Base-by-base conservation (phyloP, 2,797 vertebrate genomes). In the Cossypha polioptera region DNA sequence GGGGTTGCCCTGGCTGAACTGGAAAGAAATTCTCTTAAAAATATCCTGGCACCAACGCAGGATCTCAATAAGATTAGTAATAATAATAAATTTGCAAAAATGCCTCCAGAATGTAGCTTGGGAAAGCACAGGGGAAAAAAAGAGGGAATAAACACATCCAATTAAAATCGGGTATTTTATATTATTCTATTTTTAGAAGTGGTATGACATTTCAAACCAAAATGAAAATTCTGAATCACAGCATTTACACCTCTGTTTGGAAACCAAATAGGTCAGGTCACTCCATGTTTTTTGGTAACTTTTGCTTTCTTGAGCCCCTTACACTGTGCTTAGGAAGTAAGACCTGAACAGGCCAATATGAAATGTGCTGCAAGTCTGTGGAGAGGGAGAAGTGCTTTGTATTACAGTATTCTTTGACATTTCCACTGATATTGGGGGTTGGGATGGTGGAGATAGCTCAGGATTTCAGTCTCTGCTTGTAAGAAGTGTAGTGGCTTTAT, bases 1-100 rank as follows among this genome's bases (percentile, higher is more conserved):
- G 95, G 78, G 83, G 51, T 24, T 83, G 91, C 73, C 83, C 79
- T 38, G 73, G 75, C 87, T 92, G 82, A 95, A 90, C 71, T 75
- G 63, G 83, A 66, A 71, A 91, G 91, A 95, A 95, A 95, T 85
- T 71, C 88, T 94, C 47, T 88, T 89, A 31, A 75, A 94, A 90
- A 89, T 57, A 92, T 19, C 69, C 86, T 28, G 63, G 72, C 45
- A 62, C 31, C 84, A 42, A 58, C 0, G 17, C 22, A 69, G 54
- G 50, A 16, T 36, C 62, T 81, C 88, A 86, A 13, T 47, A 61
- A 95, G 75, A 86, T 90, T 81, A 95, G 62, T 77, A 88, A 85
- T 69, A 69, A 83, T 36, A 79, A 63, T n/a, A 42, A 71, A 74
- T 47, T 12, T 69, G 38, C 74, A 81, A 86, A 76, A 94, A 42